A percentile compares a stretch with the other conserved stretches of the same genome.
These are phyloP conservation scores for Sternarchorhynchus goeldii DNA, from an alignment of 2,797 vertebrate species.

Conservation along the genomic window DNA sequence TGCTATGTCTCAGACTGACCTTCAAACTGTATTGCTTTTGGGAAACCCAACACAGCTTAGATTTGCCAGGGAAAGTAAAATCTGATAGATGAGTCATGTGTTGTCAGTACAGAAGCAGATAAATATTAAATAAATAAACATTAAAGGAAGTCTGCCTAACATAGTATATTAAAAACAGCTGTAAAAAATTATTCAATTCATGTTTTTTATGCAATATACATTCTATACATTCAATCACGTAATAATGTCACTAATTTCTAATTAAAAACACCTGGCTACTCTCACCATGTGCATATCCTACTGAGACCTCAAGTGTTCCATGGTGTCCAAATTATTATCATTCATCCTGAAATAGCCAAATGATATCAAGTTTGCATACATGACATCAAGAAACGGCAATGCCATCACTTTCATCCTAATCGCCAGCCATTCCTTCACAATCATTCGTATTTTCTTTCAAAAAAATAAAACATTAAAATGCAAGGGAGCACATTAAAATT, in stretches of 20 bases:
- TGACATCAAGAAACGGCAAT: slow-evolving; percentile 25
- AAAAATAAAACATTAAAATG: slow-evolving; percentile 53
- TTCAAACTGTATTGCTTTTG: slow-evolving; percentile 8
- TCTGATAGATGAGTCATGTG: background rate
- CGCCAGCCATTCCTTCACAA: background rate
- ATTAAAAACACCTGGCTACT: background rate
- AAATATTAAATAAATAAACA: background rate
- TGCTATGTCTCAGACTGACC: background rate
- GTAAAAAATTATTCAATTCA: background rate
- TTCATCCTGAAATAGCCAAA: slow-evolving; percentile 26
- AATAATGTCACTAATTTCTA: background rate
- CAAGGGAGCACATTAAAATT: slow-evolving; percentile 68
- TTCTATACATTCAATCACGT: background rate
- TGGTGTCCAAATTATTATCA: background rate
- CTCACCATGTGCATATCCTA: background rate
- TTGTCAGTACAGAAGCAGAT: slow-evolving; percentile 11
- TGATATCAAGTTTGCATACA: slow-evolving; percentile 5
- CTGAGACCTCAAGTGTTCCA: background rate
- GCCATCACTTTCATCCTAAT: slow-evolving; percentile 22
- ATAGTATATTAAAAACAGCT: slow-evolving; percentile 13
- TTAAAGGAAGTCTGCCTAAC: slow-evolving; percentile 1
- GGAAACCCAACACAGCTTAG: slow-evolving; percentile 2
- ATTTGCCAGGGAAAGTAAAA: background rate
- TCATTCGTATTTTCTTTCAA: slow-evolving; percentile 24
- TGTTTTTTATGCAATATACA: too few relatives aligned